A percentile compares a stretch with the other conserved stretches of the same genome.
These are phyloP conservation scores for Epirrhoe alternata DNA, from an alignment of 2,888 invertebrate species.

Conservation along the genomic window DNA sequence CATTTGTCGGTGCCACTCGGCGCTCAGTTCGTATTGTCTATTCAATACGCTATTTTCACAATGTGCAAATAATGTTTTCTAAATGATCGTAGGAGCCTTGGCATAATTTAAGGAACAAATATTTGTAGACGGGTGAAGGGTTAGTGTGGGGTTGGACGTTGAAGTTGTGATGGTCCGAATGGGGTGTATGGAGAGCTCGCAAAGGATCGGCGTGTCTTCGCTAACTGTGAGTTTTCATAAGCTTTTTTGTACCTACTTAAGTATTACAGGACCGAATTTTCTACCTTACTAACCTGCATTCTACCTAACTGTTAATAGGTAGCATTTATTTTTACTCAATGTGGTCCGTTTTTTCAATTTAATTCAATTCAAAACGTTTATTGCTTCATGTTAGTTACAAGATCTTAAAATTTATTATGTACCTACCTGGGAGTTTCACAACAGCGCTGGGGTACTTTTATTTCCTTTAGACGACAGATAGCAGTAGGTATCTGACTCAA, in stretches of 20 bases:
- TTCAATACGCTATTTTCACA: conserved; percentile 43
- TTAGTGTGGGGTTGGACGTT: conserved; percentile 28
- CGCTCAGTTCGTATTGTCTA: conserved; percentile 60
- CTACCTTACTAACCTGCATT: too few relatives aligned
- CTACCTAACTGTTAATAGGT: too few relatives aligned
- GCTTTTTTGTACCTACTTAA: too few relatives aligned
- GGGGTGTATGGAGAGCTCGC: conserved; percentile 73
- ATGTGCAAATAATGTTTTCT: conserved; percentile 46
- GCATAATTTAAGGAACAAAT: conserved; percentile 49
- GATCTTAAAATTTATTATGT: too few relatives aligned
- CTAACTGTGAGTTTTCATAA: conserved; percentile 58
- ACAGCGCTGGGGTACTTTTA: too few relatives aligned
- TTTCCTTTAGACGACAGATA: too few relatives aligned
- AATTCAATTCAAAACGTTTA: too few relatives aligned
- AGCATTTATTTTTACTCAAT: too few relatives aligned
- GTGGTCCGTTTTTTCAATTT: too few relatives aligned
- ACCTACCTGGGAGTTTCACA: too few relatives aligned
- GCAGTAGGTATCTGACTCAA: background rate
- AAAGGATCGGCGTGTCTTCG: conserved; percentile 53
- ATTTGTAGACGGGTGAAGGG: background rate
- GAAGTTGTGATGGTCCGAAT: conserved; percentile 58
- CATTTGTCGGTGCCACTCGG: conserved; percentile 55
- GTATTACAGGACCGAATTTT: too few relatives aligned
- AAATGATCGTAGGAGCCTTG: conserved; percentile 59
- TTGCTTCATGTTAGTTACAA: too few relatives aligned